phyloP scores from a whole-genome alignment of 2,113 vertebrate genomes.

The Pluvianellus socialis region DNA sequence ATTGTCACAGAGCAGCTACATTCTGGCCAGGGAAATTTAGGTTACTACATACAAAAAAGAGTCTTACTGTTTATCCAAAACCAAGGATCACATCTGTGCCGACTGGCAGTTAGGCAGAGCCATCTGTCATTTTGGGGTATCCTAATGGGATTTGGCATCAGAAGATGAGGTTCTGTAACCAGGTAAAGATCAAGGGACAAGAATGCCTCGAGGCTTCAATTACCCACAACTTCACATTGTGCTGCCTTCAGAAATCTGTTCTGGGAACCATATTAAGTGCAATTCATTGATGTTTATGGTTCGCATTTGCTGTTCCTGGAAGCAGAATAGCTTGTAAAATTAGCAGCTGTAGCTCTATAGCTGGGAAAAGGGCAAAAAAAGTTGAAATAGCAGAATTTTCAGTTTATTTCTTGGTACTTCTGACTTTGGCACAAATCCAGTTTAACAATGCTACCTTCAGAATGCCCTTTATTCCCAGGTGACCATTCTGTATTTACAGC shows the following conservation, averaged over 20 bases:
- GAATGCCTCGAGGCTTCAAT: constrained; percentile 70
- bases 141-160: constrained; percentile 77
- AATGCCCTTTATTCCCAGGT: background rate
- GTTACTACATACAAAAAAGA: constrained; percentile 62
- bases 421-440: background rate
- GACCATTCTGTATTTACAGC: background rate
- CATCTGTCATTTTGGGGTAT: constrained; percentile 77
- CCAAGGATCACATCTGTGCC: constrained; percentile 73
- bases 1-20: background rate
- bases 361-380: background rate
- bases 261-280: constrained; percentile 19
- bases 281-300: constrained; percentile 27
- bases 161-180: constrained; percentile 64
- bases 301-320: background rate
- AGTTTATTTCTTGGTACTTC: background rate
- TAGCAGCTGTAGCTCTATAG: background rate
- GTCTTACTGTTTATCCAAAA: constrained; percentile 59
- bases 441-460: background rate
- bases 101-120: constrained; percentile 71
- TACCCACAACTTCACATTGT: constrained; percentile 69
- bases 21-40: constrained; percentile 68
- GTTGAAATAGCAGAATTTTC: background rate
- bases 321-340: constrained; percentile 10
- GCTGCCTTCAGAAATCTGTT: constrained; percentile 51
- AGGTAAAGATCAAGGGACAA: constrained; percentile 63